phyloP scores from a whole-genome alignment of 2,797 vertebrate genomes.

The Artibeus jamaicensis region DNA sequence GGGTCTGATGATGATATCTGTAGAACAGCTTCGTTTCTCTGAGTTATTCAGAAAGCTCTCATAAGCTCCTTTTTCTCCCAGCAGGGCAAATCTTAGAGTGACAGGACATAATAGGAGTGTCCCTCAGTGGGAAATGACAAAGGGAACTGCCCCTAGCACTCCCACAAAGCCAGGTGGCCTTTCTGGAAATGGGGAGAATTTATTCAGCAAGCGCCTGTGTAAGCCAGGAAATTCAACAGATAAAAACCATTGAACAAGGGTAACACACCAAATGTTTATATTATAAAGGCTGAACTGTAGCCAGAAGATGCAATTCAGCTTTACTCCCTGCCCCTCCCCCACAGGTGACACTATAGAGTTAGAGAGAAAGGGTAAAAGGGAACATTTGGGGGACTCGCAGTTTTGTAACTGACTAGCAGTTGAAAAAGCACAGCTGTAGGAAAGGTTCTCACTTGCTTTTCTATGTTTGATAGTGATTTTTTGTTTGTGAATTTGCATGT shows the following conservation, averaged over 20 bases:
- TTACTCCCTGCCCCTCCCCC: neutral
- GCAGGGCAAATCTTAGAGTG: neutral
- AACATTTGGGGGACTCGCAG: neutral
- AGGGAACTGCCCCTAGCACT: neutral
- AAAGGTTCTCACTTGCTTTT: slow-evolving; percentile 9
- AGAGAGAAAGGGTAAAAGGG: neutral
- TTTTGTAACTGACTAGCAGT: neutral
- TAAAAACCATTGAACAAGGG: neutral
- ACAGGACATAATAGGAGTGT: neutral
- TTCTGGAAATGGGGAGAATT: slow-evolving; percentile 5
- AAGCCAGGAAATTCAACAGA: neutral
- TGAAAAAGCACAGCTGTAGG: neutral
- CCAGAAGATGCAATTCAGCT: neutral
- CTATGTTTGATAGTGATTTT: neutral
- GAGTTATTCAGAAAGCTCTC: neutral
- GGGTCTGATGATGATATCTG: neutral
- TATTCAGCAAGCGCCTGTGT: neutral
- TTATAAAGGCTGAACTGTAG: neutral
- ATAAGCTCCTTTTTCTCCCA: neutral
- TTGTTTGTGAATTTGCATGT: neutral
- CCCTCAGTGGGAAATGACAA: neutral
- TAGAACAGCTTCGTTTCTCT: neutral
- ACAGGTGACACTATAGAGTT: neutral
- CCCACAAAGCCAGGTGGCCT: neutral
- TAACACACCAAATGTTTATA: neutral